A percentile compares a stretch with the other conserved stretches of the same genome.
phyloP scores from a whole-genome alignment of 2,797 vertebrate species.

The Cheirogaleus major region DNA sequence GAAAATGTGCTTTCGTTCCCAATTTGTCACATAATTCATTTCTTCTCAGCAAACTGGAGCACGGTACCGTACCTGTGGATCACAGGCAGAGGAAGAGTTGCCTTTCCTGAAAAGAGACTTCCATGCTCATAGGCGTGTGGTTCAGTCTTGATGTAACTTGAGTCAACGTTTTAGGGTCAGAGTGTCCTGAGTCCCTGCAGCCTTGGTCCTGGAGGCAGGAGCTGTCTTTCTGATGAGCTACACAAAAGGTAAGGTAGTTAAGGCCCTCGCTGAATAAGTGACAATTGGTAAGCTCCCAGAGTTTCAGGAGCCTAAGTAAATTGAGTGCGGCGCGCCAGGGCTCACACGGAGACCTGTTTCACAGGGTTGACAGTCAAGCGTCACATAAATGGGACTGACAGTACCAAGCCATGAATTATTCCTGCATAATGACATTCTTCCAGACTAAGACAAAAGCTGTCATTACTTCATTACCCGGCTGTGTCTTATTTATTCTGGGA shows the following conservation, averaged over 20 bases:
- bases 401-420: constrained; percentile 53
- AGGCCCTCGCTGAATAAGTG: neutral
- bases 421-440: constrained; percentile 42
- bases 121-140: accelerated
- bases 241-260: neutral
- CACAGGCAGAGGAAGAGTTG: neutral
- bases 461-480: constrained; percentile 16
- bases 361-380: neutral
- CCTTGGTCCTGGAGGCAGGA: neutral
- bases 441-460: constrained; percentile 63
- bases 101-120: neutral
- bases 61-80: neutral
- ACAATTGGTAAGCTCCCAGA: neutral
- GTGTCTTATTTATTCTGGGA: constrained; percentile 57
- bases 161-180: neutral
- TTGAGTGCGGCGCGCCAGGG: neutral
- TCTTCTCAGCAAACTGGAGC: neutral
- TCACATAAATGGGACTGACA: constrained; percentile 51
- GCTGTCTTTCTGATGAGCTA: neutral
- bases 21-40: neutral
- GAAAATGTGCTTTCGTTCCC: neutral
- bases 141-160: neutral
- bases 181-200: too few species aligned
- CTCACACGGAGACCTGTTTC: neutral
- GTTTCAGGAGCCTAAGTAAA: constrained; percentile 55